Evolutionary conservation across 2,797 vertebrate genomes (phyloP), one percentile per base, ranked within the genome.

Genomic region (Odontamblyopus lacepedii): DNA sequence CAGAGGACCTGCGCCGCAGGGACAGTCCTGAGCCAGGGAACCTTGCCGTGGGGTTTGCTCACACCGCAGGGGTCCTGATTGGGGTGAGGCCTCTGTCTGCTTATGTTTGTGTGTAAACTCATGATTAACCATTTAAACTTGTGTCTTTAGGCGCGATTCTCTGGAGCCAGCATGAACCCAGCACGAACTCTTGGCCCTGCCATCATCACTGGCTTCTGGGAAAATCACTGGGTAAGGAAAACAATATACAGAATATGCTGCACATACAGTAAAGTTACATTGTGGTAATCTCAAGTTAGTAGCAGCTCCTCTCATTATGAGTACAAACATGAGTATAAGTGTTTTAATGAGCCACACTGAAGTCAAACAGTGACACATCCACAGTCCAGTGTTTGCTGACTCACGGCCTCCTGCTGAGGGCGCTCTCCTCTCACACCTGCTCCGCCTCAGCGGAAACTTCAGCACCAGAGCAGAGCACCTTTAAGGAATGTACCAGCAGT

Each of bases 141-240:
- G 7, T 6, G 30, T 70, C n/a, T 70, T 0, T 67, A 96, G 95
- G 95, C 85, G 0, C 92, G 87, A 0, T 93, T 97, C 82, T 96
- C 95, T 19, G 93, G 95, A 73, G 95, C 93, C 38, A 94, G 94
- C 70, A 93, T 95, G 94, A 97, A 96, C 73, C 95, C 96, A 0
- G 95, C 94, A 0, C 92, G 94, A 13, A 93, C 95, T 0, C 85
- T 96, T 82, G 94, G 93, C 44, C 94, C 95, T 0, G 95, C 94
- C 57, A 75, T 96, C 53, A 84, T 96, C 85, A 92, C 93, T 0
- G 94, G 95, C 4, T 87, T 93, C 85, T 96, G 95, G 95, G 94
- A 95, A 27, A 82, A 95, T 75, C 95, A 95, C 64, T 96, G 95
- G 95, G 95, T 96, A 81, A 95, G 93, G 15, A 70, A 26, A 18